Base-by-base conservation (phyloP, 2,888 invertebrate species). In the Eupithecia inturbata region DNA sequence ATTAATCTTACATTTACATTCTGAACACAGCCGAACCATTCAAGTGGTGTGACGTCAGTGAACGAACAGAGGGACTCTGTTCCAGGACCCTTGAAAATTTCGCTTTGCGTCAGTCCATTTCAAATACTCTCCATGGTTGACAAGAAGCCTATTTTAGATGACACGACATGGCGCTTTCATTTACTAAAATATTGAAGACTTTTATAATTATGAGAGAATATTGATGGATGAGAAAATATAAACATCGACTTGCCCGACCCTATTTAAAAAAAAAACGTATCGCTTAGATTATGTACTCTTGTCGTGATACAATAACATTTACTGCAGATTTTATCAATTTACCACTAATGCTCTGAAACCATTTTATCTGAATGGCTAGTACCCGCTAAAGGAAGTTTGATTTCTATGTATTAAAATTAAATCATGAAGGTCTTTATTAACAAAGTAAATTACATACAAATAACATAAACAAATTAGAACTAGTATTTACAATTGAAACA, bases 81-180 rank as follows among this genome's bases (percentile, higher is more conserved):
- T 83, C 62, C 83, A 82, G 84, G 74, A 76, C 83, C 77, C 89
- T 90, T 87, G 83, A 88, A 83, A 86, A 86, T 85, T 88, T 85
- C 83, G 85, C 84, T 85, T 81, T 81, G 75, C 68, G 81, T 84
- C 85, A 85, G 83, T 83, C 83, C 79, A 80, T 86, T 85, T 88
- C 84, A 84, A 90, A 87, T 76, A 78, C 86, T 80, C 87, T 88
- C 78, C 78, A 84, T 70, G 33, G 72, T 77, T 79, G 84, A 83
- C 82, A 83, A 85, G 87, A 77, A 81, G 83, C 84, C 88, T 88
- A 89, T 89, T 90, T 87, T 85, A 86, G 85, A 80, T 84, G 85
- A 82, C 78, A 82, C 80, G 82, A 79, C 79, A 83, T 77, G 73
- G 39, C 70, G 68, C 69, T 78, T 70, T 78, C 66, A 6, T 39